phyloP scores from a whole-genome alignment of 2,888 invertebrate genomes.

The Atherix ibis region DNA sequence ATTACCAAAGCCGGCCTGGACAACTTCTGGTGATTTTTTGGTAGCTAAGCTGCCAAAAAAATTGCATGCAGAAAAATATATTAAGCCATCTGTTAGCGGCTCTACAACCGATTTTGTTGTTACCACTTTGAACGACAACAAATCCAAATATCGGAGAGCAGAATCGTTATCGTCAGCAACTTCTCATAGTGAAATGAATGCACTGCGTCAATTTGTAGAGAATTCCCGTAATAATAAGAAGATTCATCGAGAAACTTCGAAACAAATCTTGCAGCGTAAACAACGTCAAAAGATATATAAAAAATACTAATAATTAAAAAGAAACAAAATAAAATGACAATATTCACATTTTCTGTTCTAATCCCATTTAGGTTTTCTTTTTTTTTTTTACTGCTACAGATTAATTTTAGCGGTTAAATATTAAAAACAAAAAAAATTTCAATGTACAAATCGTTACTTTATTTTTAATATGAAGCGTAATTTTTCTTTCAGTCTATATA shows the following conservation, averaged over 20 bases:
- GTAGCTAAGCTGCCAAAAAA: conserved; percentile 14
- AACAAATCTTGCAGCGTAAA: conserved; percentile 14
- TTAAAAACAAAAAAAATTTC: too few species aligned
- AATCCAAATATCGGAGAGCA: conserved; percentile 8
- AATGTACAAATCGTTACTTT: too few species aligned
- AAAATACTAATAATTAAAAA: too few species aligned
- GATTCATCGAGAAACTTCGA: conserved; percentile 12
- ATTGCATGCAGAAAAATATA: too few species aligned
- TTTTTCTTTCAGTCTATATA: too few species aligned
- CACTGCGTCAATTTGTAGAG: conserved; percentile 16
- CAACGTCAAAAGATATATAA: conserved; percentile 8
- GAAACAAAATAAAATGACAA: too few species aligned
- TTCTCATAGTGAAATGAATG: not conserved
- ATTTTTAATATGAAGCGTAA: too few species aligned
- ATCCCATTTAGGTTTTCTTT: too few species aligned
- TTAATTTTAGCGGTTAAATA: too few species aligned
- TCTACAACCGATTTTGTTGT: conserved; percentile 13
- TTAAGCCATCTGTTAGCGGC: conserved; percentile 3
- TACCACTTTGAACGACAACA: conserved; percentile 7
- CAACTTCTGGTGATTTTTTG: conserved; percentile 16
- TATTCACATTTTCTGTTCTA: too few species aligned
- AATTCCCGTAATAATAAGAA: conserved; percentile 13
- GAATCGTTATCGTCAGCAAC: not conserved
- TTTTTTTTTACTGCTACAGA: too few species aligned
- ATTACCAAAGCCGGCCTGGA: conserved; percentile 18